A percentile compares a stretch with the other conserved stretches of the same genome.
Conservation (phyloP, 2,888 invertebrate genomes). For the Mallateleia sp. region DNA sequence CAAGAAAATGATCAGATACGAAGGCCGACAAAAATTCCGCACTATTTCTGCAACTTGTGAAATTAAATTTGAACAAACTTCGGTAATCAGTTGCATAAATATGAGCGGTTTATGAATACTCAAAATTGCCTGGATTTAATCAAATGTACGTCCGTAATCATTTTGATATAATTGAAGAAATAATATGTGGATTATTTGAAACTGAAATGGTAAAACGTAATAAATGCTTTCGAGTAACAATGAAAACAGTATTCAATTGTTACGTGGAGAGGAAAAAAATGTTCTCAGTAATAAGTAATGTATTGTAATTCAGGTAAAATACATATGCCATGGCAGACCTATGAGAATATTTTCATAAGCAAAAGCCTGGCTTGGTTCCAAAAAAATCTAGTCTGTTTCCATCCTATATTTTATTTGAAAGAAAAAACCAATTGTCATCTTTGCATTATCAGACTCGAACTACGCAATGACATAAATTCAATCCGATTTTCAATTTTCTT, state of each 20-base stretch:
- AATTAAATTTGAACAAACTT: no score
- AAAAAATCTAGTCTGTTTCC: conserved; percentile 56
- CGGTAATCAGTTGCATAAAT: no score
- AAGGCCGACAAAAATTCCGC: no score
- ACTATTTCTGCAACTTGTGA: no score
- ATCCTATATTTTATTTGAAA: conserved; percentile 55
- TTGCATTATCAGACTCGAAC: conserved; percentile 47
- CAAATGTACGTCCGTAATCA: no score
- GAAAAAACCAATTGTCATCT: conserved; percentile 66
- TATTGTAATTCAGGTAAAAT: conserved; percentile 42
- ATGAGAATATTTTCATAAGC: conserved; percentile 55
- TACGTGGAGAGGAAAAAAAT: neutral
- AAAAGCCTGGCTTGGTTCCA: conserved; percentile 45
- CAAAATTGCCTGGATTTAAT: no score
- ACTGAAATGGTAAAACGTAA: neutral
- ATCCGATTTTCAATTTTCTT: conserved; percentile 65
- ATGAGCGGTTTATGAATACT: no score
- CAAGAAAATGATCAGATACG: no score
- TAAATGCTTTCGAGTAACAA: neutral
- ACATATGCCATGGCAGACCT: conserved; percentile 4
- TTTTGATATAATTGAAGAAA: neutral
- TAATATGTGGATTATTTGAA: neutral
- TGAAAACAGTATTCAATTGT: neutral
- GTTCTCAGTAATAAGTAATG: neutral
- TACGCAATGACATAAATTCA: conserved; percentile 54